Percentiles rank a stretch among this genome's conserved stretches.
phyloP scores from a whole-genome alignment of 64 coral and sea anemone genomes.

The Catalaphyllia jardinei region DNA sequence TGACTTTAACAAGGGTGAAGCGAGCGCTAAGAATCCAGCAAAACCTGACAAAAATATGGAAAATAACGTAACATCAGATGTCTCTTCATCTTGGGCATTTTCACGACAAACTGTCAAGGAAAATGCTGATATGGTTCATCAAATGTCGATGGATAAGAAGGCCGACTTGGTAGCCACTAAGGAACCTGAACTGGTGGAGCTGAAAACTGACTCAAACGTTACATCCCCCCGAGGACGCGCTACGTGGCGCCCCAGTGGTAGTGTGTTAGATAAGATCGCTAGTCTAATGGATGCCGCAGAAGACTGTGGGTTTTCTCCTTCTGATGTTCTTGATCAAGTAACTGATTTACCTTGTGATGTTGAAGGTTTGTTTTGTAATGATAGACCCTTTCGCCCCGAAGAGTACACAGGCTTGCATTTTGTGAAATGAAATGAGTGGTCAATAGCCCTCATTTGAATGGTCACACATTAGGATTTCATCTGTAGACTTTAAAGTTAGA shows the following conservation, averaged over 20 bases:
- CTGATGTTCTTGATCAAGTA: slow-evolving; percentile 84
- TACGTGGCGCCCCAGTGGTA: slow-evolving; percentile 81
- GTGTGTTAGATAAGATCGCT: slow-evolving; percentile 77
- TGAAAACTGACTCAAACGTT: neutral
- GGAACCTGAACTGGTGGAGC: neutral
- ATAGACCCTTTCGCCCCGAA: neutral
- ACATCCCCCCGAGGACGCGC: slow-evolving; percentile 45
- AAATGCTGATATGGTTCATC: too few relatives aligned
- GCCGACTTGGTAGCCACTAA: neutral
- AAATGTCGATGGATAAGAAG: too few relatives aligned
- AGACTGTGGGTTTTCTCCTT: slow-evolving; percentile 65
- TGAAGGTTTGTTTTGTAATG: slow-evolving; percentile 67
- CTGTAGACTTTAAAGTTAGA: too few relatives aligned
- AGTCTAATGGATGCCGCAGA: slow-evolving; percentile 81
- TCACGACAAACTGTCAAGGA: too few relatives aligned
- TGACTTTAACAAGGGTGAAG: neutral
- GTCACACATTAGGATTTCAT: too few relatives aligned
- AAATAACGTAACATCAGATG: neutral
- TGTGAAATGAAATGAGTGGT: too few relatives aligned
- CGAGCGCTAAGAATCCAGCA: too few relatives aligned
- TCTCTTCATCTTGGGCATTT: neutral
- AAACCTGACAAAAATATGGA: neutral
- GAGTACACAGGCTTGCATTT: too few relatives aligned
- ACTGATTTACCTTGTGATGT: slow-evolving; percentile 60
- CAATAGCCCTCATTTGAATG: too few relatives aligned